Conservation (phyloP, 2,113 vertebrate genomes). For the Antennarius striatus region DNA sequence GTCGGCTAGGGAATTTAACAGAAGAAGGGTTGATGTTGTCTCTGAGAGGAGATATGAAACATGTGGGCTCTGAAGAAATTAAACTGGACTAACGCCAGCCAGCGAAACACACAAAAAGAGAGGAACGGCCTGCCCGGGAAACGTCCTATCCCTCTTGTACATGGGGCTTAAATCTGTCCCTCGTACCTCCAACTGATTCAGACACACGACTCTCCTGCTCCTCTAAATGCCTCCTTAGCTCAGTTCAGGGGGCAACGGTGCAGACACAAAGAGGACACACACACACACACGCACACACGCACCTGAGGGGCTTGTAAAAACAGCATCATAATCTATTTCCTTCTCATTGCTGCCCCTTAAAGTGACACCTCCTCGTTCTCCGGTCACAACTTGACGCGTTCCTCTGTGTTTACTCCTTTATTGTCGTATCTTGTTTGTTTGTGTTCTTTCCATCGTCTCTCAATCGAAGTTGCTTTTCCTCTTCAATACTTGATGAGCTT, state of each 20-base stretch:
- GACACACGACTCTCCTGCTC: slow-evolving; percentile 46
- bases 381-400: neutral
- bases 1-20: slow-evolving; percentile 29
- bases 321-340: slow-evolving; percentile 33
- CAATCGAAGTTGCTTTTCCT: slow-evolving; percentile 30
- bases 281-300: slow-evolving; percentile 23
- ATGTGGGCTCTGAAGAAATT: slow-evolving; percentile 59
- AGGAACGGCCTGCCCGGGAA: slow-evolving; percentile 48
- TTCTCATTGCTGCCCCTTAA: neutral
- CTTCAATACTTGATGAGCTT: slow-evolving; percentile 62
- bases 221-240: slow-evolving; percentile 53
- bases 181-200: slow-evolving; percentile 47
- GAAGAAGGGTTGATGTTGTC: slow-evolving; percentile 20
- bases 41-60: slow-evolving; percentile 25
- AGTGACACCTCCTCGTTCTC: neutral
- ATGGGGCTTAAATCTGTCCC: slow-evolving; percentile 68
- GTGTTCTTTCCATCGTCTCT: slow-evolving; percentile 12
- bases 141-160: slow-evolving; percentile 58
- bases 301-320: slow-evolving; percentile 35
- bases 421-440: slow-evolving; percentile 4
- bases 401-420: neutral
- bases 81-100: slow-evolving; percentile 64
- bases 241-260: slow-evolving; percentile 39
- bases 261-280: slow-evolving; percentile 32
- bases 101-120: slow-evolving; percentile 36